These are phyloP conservation scores for Pseudolaguvia tuberculata DNA, from an alignment of 2,113 vertebrate species.

Conservation along the genomic window DNA sequence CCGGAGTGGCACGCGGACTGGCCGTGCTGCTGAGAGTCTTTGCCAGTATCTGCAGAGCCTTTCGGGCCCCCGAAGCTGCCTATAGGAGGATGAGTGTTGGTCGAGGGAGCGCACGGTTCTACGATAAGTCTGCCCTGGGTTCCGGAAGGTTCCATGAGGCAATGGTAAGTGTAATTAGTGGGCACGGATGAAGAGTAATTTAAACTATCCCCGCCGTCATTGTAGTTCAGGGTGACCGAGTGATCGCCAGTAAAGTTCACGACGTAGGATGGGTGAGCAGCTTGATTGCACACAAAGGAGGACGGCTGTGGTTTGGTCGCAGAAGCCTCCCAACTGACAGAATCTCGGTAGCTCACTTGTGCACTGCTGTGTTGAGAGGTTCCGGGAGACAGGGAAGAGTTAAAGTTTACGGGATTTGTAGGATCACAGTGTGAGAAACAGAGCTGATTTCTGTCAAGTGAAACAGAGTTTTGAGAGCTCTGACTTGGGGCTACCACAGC, in stretches of 20 bases:
- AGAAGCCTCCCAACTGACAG: conserved; percentile 55
- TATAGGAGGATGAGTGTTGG: conserved; percentile 55
- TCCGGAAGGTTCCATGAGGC: conserved; percentile 75
- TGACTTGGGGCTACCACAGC: conserved; percentile 46
- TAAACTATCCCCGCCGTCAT: conserved; percentile 61
- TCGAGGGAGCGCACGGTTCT: conserved; percentile 63
- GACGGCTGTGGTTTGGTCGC: conserved; percentile 58
- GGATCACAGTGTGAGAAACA: conserved; percentile 65
- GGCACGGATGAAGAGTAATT: conserved; percentile 62
- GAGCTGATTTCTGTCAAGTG: conserved; percentile 59
- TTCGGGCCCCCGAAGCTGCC: conserved; percentile 62
- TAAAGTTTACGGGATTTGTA: conserved; percentile 63
- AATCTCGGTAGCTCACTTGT: conserved; percentile 56
- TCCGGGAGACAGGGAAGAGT: conserved; percentile 56
- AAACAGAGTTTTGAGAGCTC: conserved; percentile 31
- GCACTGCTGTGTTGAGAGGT: conserved; percentile 62
- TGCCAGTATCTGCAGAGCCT: conserved; percentile 58
- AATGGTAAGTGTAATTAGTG: conserved; percentile 74
- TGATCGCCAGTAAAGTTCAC: conserved; percentile 74
- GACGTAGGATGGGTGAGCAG: conserved; percentile 67
- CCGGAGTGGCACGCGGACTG: conserved; percentile 59
- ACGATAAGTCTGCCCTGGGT: conserved; percentile 71
- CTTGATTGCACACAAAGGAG: conserved; percentile 59
- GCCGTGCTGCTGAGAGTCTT: conserved; percentile 62
- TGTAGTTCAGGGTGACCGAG: conserved; percentile 70